phyloP scores from a whole-genome alignment of 2,888 invertebrate genomes.

The Calliopum simillimum region DNA sequence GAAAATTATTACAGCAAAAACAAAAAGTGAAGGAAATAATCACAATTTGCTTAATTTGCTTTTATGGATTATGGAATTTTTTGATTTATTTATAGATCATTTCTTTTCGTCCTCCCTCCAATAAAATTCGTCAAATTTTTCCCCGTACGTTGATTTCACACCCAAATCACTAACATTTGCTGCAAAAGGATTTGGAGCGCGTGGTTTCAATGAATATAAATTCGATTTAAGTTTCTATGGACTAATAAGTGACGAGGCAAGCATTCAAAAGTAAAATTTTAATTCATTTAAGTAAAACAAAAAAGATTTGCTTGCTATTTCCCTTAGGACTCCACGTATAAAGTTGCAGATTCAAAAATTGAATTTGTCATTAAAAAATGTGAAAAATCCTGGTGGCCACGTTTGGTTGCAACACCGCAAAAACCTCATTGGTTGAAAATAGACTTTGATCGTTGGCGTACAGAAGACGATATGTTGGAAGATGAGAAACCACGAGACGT shows the following conservation, averaged over 20 bases:
- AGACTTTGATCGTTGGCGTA: conserved; percentile 92
- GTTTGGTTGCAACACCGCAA: conserved; percentile 81
- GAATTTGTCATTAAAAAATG: conserved; percentile 80
- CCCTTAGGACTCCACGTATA: conserved; percentile 69
- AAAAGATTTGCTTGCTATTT: background rate
- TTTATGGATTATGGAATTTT: too few species aligned
- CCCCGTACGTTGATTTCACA: conserved; percentile 76
- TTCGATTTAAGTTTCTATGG: conserved; percentile 59
- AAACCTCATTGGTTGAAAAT: conserved; percentile 94
- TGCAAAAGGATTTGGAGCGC: conserved; percentile 82
- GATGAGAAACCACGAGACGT: conserved; percentile 78
- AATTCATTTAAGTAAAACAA: background rate
- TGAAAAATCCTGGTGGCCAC: conserved; percentile 83
- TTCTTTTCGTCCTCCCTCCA: too few species aligned
- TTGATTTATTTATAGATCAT: too few species aligned
- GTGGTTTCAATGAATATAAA: conserved; percentile 81
- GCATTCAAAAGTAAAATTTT: too few species aligned
- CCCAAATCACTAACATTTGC: conserved; percentile 77
- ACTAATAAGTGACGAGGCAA: conserved; percentile 56
- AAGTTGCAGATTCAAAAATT: conserved; percentile 80
- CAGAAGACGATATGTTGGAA: conserved; percentile 73
- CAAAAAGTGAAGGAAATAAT: too few species aligned
- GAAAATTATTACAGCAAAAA: too few species aligned
- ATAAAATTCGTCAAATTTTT: too few species aligned
- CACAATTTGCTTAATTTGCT: too few species aligned